Conservation (phyloP, 1,140 invertebrate genomes). For the Nasonia longicornis region DNA sequence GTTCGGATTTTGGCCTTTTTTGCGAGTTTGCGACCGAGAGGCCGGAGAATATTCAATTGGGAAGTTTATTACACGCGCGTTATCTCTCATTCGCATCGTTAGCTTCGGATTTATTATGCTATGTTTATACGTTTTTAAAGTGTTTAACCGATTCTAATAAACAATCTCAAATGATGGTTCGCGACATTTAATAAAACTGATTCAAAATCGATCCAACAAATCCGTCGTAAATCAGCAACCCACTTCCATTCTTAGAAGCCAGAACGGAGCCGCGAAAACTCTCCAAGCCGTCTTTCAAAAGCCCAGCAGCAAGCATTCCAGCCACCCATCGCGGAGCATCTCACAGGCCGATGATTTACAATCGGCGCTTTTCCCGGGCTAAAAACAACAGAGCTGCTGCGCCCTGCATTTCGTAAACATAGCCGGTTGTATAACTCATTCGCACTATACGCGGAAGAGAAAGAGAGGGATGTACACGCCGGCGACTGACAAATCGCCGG, state of each 20-base stretch:
- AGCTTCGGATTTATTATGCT: too few relatives aligned
- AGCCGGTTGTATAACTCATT: background rate
- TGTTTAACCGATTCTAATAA: too few relatives aligned
- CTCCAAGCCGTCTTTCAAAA: background rate
- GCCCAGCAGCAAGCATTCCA: background rate
- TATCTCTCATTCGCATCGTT: too few relatives aligned
- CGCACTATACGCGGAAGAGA: too few relatives aligned
- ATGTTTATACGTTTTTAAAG: too few relatives aligned
- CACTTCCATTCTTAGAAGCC: background rate
- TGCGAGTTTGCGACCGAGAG: background rate
- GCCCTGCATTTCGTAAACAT: background rate
- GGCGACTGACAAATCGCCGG: background rate
- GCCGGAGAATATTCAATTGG: background rate
- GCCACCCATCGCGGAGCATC: background rate
- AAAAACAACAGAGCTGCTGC: background rate
- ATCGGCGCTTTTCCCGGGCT: background rate
- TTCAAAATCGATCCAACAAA: too few relatives aligned
- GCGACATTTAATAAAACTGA: too few relatives aligned
- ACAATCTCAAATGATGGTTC: too few relatives aligned
- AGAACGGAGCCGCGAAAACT: background rate
- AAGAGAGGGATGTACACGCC: background rate
- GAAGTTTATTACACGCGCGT: background rate
- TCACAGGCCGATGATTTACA: background rate
- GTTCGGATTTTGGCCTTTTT: background rate
- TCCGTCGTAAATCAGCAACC: background rate